Percentiles rank a stretch among this genome's conserved stretches.
Evolutionary conservation across 2,113 vertebrate species (phyloP).

Genomic region (Halichoeres trimaculatus): DNA sequence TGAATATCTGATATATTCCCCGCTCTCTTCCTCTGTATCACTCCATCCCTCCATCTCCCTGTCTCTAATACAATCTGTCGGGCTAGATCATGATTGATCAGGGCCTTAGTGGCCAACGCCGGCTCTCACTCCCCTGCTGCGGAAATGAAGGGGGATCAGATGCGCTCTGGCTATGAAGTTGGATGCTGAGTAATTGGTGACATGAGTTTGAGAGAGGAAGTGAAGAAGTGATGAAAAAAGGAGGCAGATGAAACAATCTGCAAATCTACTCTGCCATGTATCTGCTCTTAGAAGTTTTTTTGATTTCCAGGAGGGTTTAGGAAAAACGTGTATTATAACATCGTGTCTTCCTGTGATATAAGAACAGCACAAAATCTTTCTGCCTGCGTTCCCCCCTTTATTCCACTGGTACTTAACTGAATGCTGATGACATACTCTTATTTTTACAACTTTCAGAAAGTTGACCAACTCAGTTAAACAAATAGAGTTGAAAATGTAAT

Average conservation of each 20-base stretch:
- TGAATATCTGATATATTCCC: conserved; percentile 67
- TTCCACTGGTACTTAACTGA: neutral
- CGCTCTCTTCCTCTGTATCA: conserved; percentile 32
- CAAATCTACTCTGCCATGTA: conserved; percentile 26
- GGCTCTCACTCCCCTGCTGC: conserved; percentile 72
- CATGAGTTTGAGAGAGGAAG: conserved; percentile 30
- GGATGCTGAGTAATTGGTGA: conserved; percentile 66
- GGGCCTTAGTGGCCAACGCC: conserved; percentile 72
- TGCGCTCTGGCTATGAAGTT: conserved; percentile 66
- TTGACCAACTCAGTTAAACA: too few relatives aligned
- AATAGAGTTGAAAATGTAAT: too few relatives aligned
- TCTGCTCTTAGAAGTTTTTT: conserved; percentile 39
- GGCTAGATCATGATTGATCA: conserved; percentile 81
- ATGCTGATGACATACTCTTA: neutral
- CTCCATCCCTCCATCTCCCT: conserved; percentile 58
- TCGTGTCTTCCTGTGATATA: conserved; percentile 2
- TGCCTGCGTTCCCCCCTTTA: neutral
- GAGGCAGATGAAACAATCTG: conserved; percentile 42
- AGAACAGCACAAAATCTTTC: neutral
- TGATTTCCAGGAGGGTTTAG: conserved; percentile 28
- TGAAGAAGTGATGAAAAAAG: conserved; percentile 42
- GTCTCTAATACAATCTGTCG: conserved; percentile 71
- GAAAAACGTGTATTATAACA: conserved; percentile 21
- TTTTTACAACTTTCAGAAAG: too few relatives aligned
- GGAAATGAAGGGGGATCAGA: conserved; percentile 76